A percentile compares a stretch with the other conserved stretches of the same genome.
Evolutionary conservation across 2,888 invertebrate genomes (phyloP).

Genomic region (Bimastos eiseni): DNA sequence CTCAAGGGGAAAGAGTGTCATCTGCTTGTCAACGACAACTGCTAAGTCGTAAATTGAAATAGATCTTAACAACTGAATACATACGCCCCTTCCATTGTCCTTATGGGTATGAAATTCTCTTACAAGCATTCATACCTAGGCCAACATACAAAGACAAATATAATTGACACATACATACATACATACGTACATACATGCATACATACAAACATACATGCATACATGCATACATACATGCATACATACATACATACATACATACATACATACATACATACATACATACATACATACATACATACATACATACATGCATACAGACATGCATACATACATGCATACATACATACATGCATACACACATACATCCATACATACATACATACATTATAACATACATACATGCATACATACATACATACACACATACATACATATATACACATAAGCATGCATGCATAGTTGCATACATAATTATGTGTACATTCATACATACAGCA

Average conservation of each 20-base stretch:
- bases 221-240: background rate
- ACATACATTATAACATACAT: too few species aligned
- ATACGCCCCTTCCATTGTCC: background rate
- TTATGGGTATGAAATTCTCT: background rate
- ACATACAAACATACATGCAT: background rate
- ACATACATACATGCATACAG: too few species aligned
- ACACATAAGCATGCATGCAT: too few species aligned
- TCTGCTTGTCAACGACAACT: background rate
- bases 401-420: too few species aligned
- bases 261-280: too few species aligned
- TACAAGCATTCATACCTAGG: background rate
- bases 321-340: too few species aligned
- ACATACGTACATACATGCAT: background rate
- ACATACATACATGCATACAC: too few species aligned
- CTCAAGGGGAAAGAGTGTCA: background rate
- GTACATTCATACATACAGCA: slow-evolving; percentile 4
- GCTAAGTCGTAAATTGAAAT: background rate
- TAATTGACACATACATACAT: background rate
- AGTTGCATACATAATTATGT: background rate
- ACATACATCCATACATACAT: too few species aligned
- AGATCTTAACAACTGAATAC: background rate
- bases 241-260: background rate
- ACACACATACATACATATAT: too few species aligned
- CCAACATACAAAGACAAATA: background rate
- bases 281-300: too few species aligned